Evolutionary conservation across 37 sponge, comb jelly and placozoan species (phyloP).

Genomic region (Geodia barretti): DNA sequence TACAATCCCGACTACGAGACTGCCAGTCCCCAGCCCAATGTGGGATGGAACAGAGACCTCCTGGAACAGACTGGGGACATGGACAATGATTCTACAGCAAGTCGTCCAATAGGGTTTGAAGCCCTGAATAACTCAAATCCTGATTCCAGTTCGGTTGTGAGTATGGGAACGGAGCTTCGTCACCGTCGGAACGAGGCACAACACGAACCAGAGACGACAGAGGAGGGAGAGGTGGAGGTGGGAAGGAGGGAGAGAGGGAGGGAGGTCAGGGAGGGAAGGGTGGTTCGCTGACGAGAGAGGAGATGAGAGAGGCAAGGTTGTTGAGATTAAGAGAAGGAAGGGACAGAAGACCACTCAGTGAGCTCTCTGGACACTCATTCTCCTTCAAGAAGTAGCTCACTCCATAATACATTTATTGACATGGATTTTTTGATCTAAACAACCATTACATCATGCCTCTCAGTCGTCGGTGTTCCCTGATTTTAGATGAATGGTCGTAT

Average conservation of each 20-base stretch:
- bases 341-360: neutral
- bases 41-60: neutral
- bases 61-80: neutral
- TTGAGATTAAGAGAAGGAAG: constrained; percentile 5
- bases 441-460: too few species aligned
- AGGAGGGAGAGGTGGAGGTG: neutral
- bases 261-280: neutral
- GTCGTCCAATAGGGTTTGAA: neutral
- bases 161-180: neutral
- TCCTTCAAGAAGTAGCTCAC: neutral
- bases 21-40: neutral
- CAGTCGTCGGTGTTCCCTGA: too few species aligned
- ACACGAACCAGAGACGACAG: neutral
- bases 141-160: neutral
- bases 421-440: too few species aligned
- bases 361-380: neutral
- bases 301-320: constrained; percentile 44
- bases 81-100: neutral
- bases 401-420: too few species aligned
- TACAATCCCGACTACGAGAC: constrained; percentile 48
- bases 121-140: neutral
- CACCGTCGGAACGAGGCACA: neutral
- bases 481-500: too few species aligned
- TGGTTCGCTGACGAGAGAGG: neutral
- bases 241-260: neutral